Base-by-base conservation (phyloP, 2,888 invertebrate genomes). In the Idaea biselata region DNA sequence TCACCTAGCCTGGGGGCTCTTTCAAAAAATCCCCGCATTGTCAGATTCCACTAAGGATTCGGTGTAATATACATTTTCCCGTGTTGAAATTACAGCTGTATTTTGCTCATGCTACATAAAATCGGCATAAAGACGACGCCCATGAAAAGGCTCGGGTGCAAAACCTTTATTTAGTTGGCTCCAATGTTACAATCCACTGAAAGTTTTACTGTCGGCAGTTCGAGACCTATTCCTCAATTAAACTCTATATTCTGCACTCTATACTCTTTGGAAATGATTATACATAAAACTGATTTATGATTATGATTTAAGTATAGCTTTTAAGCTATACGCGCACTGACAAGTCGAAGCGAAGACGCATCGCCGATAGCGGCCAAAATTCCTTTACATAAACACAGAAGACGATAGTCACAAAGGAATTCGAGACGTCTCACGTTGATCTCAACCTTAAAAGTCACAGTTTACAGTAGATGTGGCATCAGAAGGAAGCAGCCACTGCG, bases 81-180 rank as follows among this genome's bases (percentile, higher is more conserved):
- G 87, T 87, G 88, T 85, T 84, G 86, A 82, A 89, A 90, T 89
- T 88, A 90, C 88, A 84, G 83, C 81, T 86, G 84, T 90, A 87
- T 90, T 89, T 88, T 79, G 84, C 84, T 86, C 83, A 82, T 87
- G 82, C 83, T 84, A 88, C 88, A 91, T 90, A 91, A 91, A 90
- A 90, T 86, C 81, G 88, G 83, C 80, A 82, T 89, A 90, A 90
- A 90, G 81, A 82, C 83, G 84, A 81, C 85, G 83, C 84, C 81
- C 82, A 84, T 85, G 84, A 86, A 87, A 86, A 80, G 77, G 77
- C 82, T 79, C 77, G 77, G 75, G 78, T 80, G 78, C 77, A 79
- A 85, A 86, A 86, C 81, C 82, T 89, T 86, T 87, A 86, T 89
- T 86, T 88, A 88, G 87, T 87, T 86, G 80, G 82, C 83, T 86